These are phyloP conservation scores for Pelobates cultripes DNA, from an alignment of 2,797 vertebrate species.

Conservation along the genomic window DNA sequence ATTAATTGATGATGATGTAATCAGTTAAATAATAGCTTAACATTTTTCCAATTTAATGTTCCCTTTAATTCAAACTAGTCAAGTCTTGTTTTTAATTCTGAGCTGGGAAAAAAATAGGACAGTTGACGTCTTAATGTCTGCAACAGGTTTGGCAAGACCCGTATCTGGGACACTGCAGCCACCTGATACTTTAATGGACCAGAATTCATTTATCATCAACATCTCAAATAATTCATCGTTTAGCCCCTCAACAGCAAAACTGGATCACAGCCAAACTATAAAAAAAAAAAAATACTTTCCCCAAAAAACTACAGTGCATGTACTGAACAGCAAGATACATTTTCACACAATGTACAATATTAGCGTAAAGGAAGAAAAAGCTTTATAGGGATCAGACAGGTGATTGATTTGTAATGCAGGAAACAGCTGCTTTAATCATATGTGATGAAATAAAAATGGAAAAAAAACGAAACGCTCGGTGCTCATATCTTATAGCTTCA, in stretches of 20 bases:
- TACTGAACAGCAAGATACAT: conserved; percentile 8
- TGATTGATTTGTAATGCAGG: not conserved
- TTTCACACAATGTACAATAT: not conserved
- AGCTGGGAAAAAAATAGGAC: conserved; percentile 41
- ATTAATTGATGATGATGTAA: not conserved
- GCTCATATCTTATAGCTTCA: too few species aligned
- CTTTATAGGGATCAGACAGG: not conserved
- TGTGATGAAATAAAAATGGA: too few species aligned
- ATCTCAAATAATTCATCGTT: conserved; percentile 28
- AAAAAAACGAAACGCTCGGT: too few species aligned
- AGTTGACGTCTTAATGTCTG: conserved; percentile 53
- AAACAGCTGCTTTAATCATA: too few species aligned
- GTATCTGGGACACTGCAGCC: conserved; percentile 42
- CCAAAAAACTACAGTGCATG: conserved; percentile 1
- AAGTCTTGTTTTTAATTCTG: conserved; percentile 47
- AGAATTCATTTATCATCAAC: conserved; percentile 41
- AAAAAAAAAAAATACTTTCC: conserved; percentile 16
- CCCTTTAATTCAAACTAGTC: conserved; percentile 22
- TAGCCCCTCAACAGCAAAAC: conserved; percentile 31
- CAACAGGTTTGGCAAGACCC: conserved; percentile 52
- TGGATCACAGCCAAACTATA: conserved; percentile 20
- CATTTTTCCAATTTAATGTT: not conserved
- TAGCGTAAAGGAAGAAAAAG: not conserved
- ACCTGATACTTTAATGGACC: conserved; percentile 53
- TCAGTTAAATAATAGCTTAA: conserved; percentile 14